Evolutionary conservation across 2,888 invertebrate species (phyloP), one percentile per base, ranked within the genome.

Genomic region (Bombylius discolor): DNA sequence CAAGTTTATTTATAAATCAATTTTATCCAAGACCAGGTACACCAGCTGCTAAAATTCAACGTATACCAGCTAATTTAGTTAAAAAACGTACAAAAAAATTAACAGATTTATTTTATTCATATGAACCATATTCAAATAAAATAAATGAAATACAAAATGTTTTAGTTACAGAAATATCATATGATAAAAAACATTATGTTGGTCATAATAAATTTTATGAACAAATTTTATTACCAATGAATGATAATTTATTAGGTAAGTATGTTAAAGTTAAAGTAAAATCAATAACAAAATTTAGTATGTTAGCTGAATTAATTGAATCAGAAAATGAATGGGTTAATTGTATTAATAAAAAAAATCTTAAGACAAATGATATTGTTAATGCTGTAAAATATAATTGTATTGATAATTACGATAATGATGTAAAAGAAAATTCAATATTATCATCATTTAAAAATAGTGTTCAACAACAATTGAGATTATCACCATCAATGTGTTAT

Each of bases 21-120:
- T 99, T 94, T 76, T 99, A 89, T 67, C 92, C 98, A 0, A 75
- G 98, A 14, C 94, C 96, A 0, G 97, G 97, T 4, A 99, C 98
- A 0, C 96, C 95, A 0, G 98, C 98, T 0, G 96, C 97, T 0
- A 82, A 84, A 61, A 86, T 99, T 87, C 77, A 78, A 5, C 81
- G 86, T 71, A 83, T 97, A 34, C 89, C 93, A 1, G 79, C 91
- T 0, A 84, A 89, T 68, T 83, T 89, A 68, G 96, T 96, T 0
- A 97, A 97, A 69, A 82, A 81, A 60, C 80, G 98, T 33, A 98
- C 98, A 0, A 94, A 91, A 72, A 76, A 76, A 58, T 76, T 97
- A 1, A 92, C 93, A 0, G 89, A 94, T 54, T 77, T 96, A 11
- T 98, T 98, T 75, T 80, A 87, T 47, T 88, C 89, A 0, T 97